Percentiles rank a stretch among this genome's conserved stretches.
These are phyloP conservation scores for Petrocephalus schoutedeni DNA, from an alignment of 2,797 vertebrate genomes.

Conservation along the genomic window DNA sequence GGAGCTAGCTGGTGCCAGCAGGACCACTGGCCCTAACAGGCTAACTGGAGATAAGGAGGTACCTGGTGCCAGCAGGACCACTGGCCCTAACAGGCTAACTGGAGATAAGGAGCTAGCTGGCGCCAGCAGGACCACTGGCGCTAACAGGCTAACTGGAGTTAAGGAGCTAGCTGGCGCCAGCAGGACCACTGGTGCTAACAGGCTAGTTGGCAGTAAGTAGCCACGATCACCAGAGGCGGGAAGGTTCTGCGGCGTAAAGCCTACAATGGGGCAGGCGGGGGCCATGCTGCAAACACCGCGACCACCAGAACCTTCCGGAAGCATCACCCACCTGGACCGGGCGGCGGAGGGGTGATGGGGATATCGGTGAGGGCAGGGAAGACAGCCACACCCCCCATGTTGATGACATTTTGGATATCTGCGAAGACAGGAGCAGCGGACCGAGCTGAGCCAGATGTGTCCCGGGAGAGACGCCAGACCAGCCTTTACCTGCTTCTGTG, in stretches of 20 bases:
- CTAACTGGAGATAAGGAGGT: background rate
- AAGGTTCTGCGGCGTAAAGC: background rate
- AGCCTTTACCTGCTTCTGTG: background rate
- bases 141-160: background rate
- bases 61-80: background rate
- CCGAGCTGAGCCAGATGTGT: background rate
- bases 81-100: too few relatives aligned
- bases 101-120: too few relatives aligned
- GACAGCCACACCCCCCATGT: background rate
- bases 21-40: too few relatives aligned
- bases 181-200: too few relatives aligned
- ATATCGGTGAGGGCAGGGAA: background rate
- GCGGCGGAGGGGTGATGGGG: constrained; percentile 33
- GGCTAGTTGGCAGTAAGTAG: too few relatives aligned
- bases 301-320: background rate
- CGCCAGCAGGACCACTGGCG: too few relatives aligned
- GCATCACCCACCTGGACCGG: constrained; percentile 40
- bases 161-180: background rate
- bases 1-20: too few relatives aligned
- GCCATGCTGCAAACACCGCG: background rate
- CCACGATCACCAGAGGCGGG: background rate
- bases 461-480: background rate
- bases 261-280: too few relatives aligned
- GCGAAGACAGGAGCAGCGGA: background rate
- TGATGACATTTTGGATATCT: background rate